These are phyloP conservation scores for Drosophila aldrichi DNA, from an alignment of 2,888 invertebrate species.

Conservation along the genomic window DNA sequence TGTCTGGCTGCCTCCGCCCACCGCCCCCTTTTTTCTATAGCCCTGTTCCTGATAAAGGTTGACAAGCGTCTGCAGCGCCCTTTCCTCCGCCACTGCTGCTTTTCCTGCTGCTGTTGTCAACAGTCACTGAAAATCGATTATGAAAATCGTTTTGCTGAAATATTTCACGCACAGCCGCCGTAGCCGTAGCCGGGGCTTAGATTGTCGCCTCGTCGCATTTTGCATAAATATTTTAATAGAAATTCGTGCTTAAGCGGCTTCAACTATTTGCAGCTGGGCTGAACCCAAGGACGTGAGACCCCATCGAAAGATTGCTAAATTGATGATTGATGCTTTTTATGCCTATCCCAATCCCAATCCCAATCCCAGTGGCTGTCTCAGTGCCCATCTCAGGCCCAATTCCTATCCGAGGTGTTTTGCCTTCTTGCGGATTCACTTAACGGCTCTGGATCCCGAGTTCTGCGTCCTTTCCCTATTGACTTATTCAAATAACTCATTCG, in stretches of 20 bases:
- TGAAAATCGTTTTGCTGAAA: slow-evolving; percentile 78
- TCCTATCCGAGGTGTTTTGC: neutral
- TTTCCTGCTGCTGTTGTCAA: slow-evolving; percentile 54
- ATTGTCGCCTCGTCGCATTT: slow-evolving; percentile 58
- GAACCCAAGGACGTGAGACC: slow-evolving; percentile 23
- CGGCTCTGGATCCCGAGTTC: neutral
- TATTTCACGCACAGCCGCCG: slow-evolving; percentile 56
- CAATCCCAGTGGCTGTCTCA: neutral
- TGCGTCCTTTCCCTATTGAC: slow-evolving; percentile 54
- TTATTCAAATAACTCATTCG: slow-evolving; percentile 74
- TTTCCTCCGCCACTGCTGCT: slow-evolving; percentile 11
- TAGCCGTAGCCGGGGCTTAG: slow-evolving; percentile 48
- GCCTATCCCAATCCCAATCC: slow-evolving; percentile 8
- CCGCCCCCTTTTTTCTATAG: slow-evolving; percentile 14
- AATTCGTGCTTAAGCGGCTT: slow-evolving; percentile 73
- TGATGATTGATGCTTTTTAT: slow-evolving; percentile 49
- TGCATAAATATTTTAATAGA: slow-evolving; percentile 82
- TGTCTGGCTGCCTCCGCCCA: slow-evolving; percentile 24
- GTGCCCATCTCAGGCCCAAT: too few relatives aligned
- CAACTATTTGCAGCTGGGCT: slow-evolving; percentile 74
- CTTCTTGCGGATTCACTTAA: neutral
- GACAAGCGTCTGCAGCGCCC: slow-evolving; percentile 51
- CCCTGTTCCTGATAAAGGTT: slow-evolving; percentile 74
- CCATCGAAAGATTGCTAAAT: slow-evolving; percentile 39
- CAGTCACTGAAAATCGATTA: slow-evolving; percentile 78